Conservation (phyloP, 2,888 invertebrate species). For the Nomada hirtipes region DNA sequence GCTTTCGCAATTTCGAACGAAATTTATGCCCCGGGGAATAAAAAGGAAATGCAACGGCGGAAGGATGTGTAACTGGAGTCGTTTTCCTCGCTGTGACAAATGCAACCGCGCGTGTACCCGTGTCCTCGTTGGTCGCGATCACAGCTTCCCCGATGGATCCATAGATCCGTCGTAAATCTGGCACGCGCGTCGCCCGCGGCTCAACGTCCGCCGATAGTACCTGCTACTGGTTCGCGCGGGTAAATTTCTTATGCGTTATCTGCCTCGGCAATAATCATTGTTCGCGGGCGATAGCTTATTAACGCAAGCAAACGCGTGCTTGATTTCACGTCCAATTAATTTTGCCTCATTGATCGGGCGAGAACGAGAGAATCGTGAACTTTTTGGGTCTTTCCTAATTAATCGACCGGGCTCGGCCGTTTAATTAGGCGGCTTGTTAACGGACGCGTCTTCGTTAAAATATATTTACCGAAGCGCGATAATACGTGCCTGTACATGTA, state of each 20-base stretch:
- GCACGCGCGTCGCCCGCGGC: too few relatives aligned
- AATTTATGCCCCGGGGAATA: slow-evolving; percentile 40
- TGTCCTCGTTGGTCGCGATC: neutral
- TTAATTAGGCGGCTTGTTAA: slow-evolving; percentile 52
- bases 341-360: neutral
- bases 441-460: slow-evolving; percentile 44
- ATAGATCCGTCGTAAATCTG: slow-evolving; percentile 3
- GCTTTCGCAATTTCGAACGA: slow-evolving; percentile 41
- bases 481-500: neutral
- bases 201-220: too few relatives aligned
- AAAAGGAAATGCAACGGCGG: slow-evolving; percentile 38
- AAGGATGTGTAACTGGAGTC: slow-evolving; percentile 11
- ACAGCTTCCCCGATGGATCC: slow-evolving; percentile 8
- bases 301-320: slow-evolving; percentile 1
- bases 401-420: slow-evolving; percentile 45
- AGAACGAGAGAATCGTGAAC: slow-evolving; percentile 1
- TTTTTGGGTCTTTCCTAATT: slow-evolving; percentile 36
- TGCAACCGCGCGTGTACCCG: neutral
- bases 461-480: slow-evolving; percentile 22
- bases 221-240: too few relatives aligned
- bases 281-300: neutral
- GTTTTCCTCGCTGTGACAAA: neutral
- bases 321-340: slow-evolving; percentile 43
- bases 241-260: neutral
- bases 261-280: neutral